Evolutionary conservation across 2,888 invertebrate genomes (phyloP), one percentile per base, ranked within the genome.

Genomic region (Erebia epiphron): DNA sequence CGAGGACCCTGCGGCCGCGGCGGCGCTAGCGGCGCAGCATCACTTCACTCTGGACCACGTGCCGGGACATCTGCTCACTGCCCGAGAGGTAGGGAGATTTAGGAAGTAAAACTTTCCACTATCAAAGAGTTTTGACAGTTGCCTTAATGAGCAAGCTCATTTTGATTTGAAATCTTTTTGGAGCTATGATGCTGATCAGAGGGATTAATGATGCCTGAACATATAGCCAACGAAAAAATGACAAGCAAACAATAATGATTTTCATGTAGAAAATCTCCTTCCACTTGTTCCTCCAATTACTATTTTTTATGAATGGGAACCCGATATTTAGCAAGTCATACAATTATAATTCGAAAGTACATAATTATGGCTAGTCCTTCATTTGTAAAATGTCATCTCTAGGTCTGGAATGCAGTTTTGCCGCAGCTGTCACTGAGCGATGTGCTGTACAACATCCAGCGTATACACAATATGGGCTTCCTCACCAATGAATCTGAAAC

Each of bases 1-100:
- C 73, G 91, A 93, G 73, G 94, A 95, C 76, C 91, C 94, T 11
- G 79, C 80, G 1, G 85, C 88, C 5, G 95, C 95, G 4, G 94
- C 94, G 1, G 82, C 82, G 14, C 83, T 95, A 16, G 88, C 94
- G 0, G 84, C 89, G 69, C 85, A 88, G 54, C 84, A 95, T 75
- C 87, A 94, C 63, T 94, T 96, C 63, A 94, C 94, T 10, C 86
- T 96, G 54, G 95, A 96, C 77, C 96, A 96, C 83, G 93, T 97
- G n/a, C 96, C 96, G 68, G 95, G 95, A 8, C 94, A 94, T 79
- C 86, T 96, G 73, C 87, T 96, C 60, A 96, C 95, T 77, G 94
- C 95, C 60, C 93, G 94, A 82, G 93, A 94, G 81, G 96, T 96
- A 86, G 85, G 92, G 81, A 49, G 52, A 7, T 52, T 65, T 63